A percentile compares a stretch with the other conserved stretches of the same genome.
These are phyloP conservation scores for Rhagium mordax DNA, from an alignment of 2,888 invertebrate genomes.

Conservation along the genomic window DNA sequence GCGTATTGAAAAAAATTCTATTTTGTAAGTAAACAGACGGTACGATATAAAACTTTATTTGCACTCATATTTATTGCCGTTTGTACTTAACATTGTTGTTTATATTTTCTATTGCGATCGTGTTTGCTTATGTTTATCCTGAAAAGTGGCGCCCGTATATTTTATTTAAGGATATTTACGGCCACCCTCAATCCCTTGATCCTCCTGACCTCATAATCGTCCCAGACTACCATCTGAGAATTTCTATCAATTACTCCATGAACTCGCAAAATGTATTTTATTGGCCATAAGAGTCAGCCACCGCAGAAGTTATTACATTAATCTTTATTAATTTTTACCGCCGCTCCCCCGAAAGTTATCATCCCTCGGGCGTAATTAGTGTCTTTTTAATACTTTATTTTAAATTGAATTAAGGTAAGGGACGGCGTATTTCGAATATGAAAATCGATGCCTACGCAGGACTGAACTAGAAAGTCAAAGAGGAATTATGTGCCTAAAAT, in stretches of 20 bases:
- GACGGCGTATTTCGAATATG: not conserved
- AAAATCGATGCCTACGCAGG: no score
- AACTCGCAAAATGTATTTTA: constrained; percentile 12
- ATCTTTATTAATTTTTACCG: constrained; percentile 31
- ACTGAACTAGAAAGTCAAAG: no score
- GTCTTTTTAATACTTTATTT: constrained; percentile 3
- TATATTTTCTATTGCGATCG: not conserved
- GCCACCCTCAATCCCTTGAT: constrained; percentile 20
- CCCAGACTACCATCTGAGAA: constrained; percentile 18
- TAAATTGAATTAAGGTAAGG: constrained; percentile 1
- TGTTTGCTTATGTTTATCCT: constrained; percentile 29
- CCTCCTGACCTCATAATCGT: constrained; percentile 29
- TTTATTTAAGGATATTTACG: constrained; percentile 36
- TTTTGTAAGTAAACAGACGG: no score
- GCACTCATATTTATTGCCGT: constrained; percentile 1
- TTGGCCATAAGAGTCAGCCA: constrained; percentile 18
- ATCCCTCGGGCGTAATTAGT: constrained; percentile 10
- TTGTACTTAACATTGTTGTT: constrained; percentile 17
- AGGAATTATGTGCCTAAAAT: no score
- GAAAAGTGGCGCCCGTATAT: constrained; percentile 29
- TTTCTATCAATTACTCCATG: constrained; percentile 30
- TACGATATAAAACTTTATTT: no score
- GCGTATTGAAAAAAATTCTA: no score
- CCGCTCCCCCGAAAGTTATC: not conserved
- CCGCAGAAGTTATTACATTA: constrained; percentile 5